phyloP scores from a whole-genome alignment of 2,797 vertebrate species.

The Enteromius treurensis region DNA sequence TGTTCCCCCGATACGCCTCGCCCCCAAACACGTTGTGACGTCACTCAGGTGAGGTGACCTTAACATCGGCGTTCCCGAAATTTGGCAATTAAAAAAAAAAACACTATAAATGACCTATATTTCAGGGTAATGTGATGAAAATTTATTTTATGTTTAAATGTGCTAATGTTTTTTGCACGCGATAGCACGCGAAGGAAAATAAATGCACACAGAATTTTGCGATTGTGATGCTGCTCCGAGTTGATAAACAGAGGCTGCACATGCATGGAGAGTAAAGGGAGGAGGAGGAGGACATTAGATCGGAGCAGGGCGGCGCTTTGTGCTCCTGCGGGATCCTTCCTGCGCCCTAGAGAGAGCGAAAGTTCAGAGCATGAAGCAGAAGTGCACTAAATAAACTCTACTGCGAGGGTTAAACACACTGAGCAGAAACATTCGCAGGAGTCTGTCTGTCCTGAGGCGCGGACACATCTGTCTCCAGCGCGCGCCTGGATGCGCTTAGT shows the following conservation, averaged over 20 bases:
- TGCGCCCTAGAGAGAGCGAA: slow-evolving; percentile 37
- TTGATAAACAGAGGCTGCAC: background rate
- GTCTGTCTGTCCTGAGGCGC: background rate
- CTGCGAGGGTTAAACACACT: background rate
- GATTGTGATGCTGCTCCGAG: background rate
- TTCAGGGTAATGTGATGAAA: too few relatives aligned
- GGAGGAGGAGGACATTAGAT: slow-evolving; percentile 22
- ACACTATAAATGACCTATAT: background rate
- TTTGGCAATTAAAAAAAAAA: background rate
- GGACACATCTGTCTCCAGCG: slow-evolving; percentile 17
- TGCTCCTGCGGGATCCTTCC: slow-evolving; percentile 28
- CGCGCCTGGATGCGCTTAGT: slow-evolving; percentile 25
- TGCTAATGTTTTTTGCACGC: background rate
- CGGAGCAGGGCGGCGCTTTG: slow-evolving; percentile 43
- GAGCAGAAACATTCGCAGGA: background rate
- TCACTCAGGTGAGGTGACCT: slow-evolving; percentile 8
- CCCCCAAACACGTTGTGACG: background rate
- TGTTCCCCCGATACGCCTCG: background rate
- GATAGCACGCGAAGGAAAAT: background rate
- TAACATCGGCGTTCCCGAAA: background rate
- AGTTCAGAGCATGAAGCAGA: slow-evolving; percentile 46
- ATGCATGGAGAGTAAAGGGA: slow-evolving; percentile 11
- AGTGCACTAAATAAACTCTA: slow-evolving; percentile 13
- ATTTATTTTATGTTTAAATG: background rate
- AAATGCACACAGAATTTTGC: background rate